Base-by-base conservation (phyloP, 2,113 vertebrate species). In the Trogon melanurus region DNA sequence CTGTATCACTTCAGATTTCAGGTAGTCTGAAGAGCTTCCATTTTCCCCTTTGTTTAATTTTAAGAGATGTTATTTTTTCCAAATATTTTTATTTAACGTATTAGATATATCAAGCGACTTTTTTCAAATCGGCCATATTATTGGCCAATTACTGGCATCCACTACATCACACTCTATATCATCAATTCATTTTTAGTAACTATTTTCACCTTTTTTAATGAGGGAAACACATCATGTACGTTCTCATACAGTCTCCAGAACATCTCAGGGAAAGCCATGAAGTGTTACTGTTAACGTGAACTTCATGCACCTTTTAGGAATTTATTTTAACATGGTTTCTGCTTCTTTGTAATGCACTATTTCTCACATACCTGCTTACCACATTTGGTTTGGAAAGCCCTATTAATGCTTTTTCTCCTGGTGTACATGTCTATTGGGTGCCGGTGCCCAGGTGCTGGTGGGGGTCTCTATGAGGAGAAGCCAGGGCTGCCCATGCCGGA, bases 341-440 rank as follows among this genome's bases (percentile, higher is more conserved):
- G 8, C 45, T 79, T 57, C 26, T 66, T 4, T 30, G 30, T 13
- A 18, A n/a, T 10, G 20, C 16, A 32, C 16, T 3, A 4, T 53
- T 91, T 75, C 34, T 71, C 21, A 48, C 45, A 41, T 15, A 45
- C 4, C 54, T 45, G 21, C 45, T 69, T 61, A 25, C 13, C 9
- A 11, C 11, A 50, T 64, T 38, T 56, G 56, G 15, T 65, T 66
- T 53, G 27, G 29, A 8, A 72, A 76, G n/a, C 21, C 26, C 16
- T 22, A 8, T 6, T 16, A 47, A 12, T 13, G 19, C 10, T 8
- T 27, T 66, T 79, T 67, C 20, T 54, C 51, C n/a, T 78, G 14
- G 11, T 60, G 0, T 12, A 3, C 3, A 2, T 11, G 6, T 36
- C 61, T 51, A 1, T 5, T 11, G 17, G 6, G 25, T 50, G 25